Conservation (phyloP, 2,113 vertebrate genomes). For the Rhinolophus sinicus region DNA sequence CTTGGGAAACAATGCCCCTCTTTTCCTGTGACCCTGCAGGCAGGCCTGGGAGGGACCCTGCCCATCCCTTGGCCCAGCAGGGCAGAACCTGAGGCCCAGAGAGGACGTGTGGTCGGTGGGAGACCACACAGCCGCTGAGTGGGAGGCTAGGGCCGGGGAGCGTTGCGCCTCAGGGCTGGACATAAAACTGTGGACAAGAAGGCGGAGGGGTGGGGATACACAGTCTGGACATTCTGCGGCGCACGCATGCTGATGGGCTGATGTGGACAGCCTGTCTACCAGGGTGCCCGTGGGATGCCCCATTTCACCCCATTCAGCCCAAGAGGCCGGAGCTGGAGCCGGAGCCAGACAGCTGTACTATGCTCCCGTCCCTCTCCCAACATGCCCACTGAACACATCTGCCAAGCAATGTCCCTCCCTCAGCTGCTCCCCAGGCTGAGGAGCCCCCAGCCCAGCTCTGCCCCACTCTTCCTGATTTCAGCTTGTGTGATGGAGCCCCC, state of each 20-base stretch:
- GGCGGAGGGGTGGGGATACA: background rate
- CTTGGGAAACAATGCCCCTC: background rate
- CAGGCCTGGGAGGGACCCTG: background rate
- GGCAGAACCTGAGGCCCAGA: background rate
- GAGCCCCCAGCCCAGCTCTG: background rate
- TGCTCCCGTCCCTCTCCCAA: background rate
- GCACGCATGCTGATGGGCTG: background rate
- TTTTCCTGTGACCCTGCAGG: background rate
- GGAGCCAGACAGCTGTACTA: background rate
- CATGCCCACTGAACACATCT: background rate
- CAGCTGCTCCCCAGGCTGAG: background rate
- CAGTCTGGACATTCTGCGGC: background rate
- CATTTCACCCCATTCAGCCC: background rate
- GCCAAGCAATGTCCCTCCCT: background rate
- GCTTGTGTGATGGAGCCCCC: accelerated
- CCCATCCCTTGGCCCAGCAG: background rate
- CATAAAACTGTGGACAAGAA: background rate
- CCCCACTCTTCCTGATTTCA: background rate
- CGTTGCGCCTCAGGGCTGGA: background rate
- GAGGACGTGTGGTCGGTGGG: background rate
- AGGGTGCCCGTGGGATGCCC: background rate
- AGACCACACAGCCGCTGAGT: background rate
- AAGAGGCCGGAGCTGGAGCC: background rate
- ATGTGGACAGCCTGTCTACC: background rate
- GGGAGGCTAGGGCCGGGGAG: background rate